Conservation (phyloP, 2,888 invertebrate species). For the Mechanitis messenoides region DNA sequence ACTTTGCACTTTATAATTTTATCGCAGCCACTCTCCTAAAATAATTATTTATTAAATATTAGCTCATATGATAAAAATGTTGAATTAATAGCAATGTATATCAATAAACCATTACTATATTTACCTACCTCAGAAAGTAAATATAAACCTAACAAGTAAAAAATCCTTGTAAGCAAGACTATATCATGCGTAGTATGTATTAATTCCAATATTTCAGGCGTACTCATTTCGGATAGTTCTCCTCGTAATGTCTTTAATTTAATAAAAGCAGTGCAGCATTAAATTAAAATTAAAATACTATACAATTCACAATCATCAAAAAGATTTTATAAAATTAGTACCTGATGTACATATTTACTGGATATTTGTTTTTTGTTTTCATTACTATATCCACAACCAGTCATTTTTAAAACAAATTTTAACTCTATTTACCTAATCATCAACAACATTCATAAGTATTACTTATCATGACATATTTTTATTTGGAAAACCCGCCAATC, state of each 20-base stretch:
- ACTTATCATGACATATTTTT: neutral
- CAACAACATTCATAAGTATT: neutral
- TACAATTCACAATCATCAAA: too few relatives aligned
- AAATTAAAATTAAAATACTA: neutral
- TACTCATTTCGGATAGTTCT: conserved; percentile 34
- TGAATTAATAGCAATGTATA: neutral
- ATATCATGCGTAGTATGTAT: conserved; percentile 41
- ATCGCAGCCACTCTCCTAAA: conserved; percentile 41
- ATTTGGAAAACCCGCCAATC: neutral
- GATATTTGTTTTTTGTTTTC: too few relatives aligned
- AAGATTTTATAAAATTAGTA: conserved; percentile 2
- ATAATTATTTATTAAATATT: conserved; percentile 4
- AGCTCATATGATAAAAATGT: neutral
- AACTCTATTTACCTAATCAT: too few relatives aligned
- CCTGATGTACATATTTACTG: too few relatives aligned
- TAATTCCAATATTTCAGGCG: conserved; percentile 43
- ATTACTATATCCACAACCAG: too few relatives aligned
- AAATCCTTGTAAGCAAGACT: conserved; percentile 38
- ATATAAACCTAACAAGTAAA: conserved; percentile 46
- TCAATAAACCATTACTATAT: neutral
- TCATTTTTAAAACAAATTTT: too few relatives aligned
- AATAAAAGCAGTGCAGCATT: neutral
- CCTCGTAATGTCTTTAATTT: conserved; percentile 25
- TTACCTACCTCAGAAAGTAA: conserved; percentile 49
- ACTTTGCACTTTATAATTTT: conserved; percentile 43